Evolutionary conservation across 2,113 vertebrate genomes (phyloP), one percentile per base, ranked within the genome.

Genomic region (Phasianus colchicus): DNA sequence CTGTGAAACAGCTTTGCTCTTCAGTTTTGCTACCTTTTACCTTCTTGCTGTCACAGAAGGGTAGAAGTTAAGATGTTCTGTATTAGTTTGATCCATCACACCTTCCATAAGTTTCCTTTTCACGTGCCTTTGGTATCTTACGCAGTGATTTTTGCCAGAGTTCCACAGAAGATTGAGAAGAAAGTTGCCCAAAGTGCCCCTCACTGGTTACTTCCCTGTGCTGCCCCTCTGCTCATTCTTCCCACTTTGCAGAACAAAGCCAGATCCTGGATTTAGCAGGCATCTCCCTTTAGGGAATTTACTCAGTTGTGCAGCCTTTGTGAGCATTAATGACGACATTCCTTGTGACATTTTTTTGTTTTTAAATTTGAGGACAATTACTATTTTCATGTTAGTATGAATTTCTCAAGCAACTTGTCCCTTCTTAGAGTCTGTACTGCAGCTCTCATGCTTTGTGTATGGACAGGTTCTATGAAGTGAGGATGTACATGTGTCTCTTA

Each of bases 241-340:
- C 47, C 45, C 60, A 12, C 32, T 24, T 74, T 61, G 36, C 34
- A 80, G 34, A 29, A 15, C 2, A 8, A 60, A 18, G 34, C 20
- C 0, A 7, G 2, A 15, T 8, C 60, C 65, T 57, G 55, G 42
- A 66, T 20, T 21, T 6, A 63, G 13, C 8, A 75, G 34, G 2
- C 21, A 2, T 21, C 13, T 64, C 20, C 10, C 8, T 4, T 27
- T 4, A n/a, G 11, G 27, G 47, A 47, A 13, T 36, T 64, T 87
- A 47, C 17, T 24, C 9, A 74, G 61, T 7, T 1, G 0, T 16
- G 40, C 13, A 34, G 9, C 8, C 29, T 67, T 54, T 69, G 4
- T 72, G 22, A 88, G 10, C 17, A 24, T 64, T 58, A 45, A 81
- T 57, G 1, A 1, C 40, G 61, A 21, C 27, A 52, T 7, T 6